Evolutionary conservation across 1,140 invertebrate genomes (phyloP).

Genomic region (Scaptomyza hsui): DNA sequence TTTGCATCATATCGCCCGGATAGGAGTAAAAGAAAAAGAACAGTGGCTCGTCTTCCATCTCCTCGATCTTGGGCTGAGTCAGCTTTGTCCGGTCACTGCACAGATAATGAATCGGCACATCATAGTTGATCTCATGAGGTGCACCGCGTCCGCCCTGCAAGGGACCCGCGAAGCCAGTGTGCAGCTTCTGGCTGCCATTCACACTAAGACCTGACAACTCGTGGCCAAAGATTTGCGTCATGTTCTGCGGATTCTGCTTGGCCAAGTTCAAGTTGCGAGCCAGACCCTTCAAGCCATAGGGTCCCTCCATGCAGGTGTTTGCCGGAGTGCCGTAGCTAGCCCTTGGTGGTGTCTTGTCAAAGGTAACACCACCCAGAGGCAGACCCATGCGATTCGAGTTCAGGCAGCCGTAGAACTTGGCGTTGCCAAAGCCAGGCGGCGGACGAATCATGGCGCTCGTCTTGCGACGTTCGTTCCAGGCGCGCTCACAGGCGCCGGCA

Average conservation of each 20-base stretch:
- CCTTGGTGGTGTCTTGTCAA: conserved; percentile 26
- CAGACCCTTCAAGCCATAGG: conserved; percentile 52
- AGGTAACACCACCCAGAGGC: conserved; percentile 50
- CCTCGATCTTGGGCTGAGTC: conserved; percentile 50
- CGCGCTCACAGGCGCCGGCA: conserved; percentile 41
- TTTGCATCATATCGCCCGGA: conserved; percentile 66
- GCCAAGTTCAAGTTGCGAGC: conserved; percentile 30
- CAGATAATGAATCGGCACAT: conserved; percentile 25
- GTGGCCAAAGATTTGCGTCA: conserved; percentile 33
- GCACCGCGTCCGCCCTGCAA: conserved; percentile 23
- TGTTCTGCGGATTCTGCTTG: conserved; percentile 13
- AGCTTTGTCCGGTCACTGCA: background rate
- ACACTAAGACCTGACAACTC: conserved; percentile 16
- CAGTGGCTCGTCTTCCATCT: conserved; percentile 60
- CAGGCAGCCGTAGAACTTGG: conserved; percentile 37
- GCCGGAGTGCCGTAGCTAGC: no score
- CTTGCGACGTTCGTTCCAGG: background rate
- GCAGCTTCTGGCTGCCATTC: conserved; percentile 12
- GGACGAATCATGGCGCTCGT: background rate
- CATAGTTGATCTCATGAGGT: conserved; percentile 15
- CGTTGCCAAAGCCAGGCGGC: conserved; percentile 43
- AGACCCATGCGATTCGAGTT: conserved; percentile 43
- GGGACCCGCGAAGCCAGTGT: conserved; percentile 39
- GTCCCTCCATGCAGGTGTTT: conserved; percentile 4
- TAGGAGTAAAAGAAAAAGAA: conserved; percentile 67